phyloP scores from a whole-genome alignment of 2,797 vertebrate species.

The Trachurus trachurus region DNA sequence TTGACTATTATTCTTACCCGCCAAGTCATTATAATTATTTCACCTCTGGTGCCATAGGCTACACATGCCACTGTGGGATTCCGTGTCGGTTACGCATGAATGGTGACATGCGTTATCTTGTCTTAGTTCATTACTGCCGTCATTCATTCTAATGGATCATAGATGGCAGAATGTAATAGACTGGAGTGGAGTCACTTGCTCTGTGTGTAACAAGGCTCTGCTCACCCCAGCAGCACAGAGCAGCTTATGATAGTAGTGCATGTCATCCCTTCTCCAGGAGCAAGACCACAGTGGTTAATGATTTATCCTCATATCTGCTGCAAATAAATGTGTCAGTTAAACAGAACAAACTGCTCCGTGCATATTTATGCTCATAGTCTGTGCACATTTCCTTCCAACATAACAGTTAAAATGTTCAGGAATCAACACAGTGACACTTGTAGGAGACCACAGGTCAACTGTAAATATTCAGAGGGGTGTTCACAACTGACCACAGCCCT shows the following conservation, averaged over 20 bases:
- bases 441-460: constrained; percentile 70
- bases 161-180: constrained; percentile 66
- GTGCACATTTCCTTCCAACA: neutral
- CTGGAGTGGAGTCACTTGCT: constrained; percentile 56
- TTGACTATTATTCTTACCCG: constrained; percentile 48
- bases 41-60: constrained; percentile 35
- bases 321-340: constrained; percentile 7
- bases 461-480: constrained; percentile 72
- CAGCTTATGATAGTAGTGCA: constrained; percentile 37
- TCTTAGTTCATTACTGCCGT: constrained; percentile 78
- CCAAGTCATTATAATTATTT: constrained; percentile 46
- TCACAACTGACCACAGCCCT: constrained; percentile 74
- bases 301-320: constrained; percentile 39
- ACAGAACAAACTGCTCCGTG: constrained; percentile 4
- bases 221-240: constrained; percentile 44
- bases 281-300: constrained; percentile 33
- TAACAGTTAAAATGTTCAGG: constrained; percentile 4
- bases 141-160: constrained; percentile 77
- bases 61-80: constrained; percentile 69
- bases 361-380: constrained; percentile 15
- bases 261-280: constrained; percentile 40
- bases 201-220: constrained; percentile 46
- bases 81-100: constrained; percentile 73
- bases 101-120: constrained; percentile 76
- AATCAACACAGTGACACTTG: constrained; percentile 72